Base-by-base conservation (phyloP, 37 sponge, comb jelly and placozoan species). In the Diacarnus erythraeanus region DNA sequence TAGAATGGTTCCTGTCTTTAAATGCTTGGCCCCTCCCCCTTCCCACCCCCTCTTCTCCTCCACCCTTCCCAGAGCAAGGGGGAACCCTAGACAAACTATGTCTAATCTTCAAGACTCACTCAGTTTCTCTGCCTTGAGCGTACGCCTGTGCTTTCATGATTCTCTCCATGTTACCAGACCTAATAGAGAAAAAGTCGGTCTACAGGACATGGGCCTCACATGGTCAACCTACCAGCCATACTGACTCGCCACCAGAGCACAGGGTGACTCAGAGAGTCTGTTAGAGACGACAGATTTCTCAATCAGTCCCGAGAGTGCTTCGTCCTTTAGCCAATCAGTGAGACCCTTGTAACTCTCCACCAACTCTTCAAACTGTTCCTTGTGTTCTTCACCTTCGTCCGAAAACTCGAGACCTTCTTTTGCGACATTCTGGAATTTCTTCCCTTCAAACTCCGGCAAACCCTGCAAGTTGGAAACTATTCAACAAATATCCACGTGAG, bases 161-260 rank as follows among this genome's bases (percentile, higher is more conserved):
- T 30, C 98, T 71, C 68, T 98, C 98, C 98, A 98, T 98, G 78
- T 98, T 98, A 18, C 94, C 98, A 75, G 96, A 92, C 93, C 93
- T 92, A 76, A 21, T 35, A 30, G 25, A 39, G 10, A 73, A 2
- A 12, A 42, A 64, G 15, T 17, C 59, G 37, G 33, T 54, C 10
- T n/a, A n/a, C n/a, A 56, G 40, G 10, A 81, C 41, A 38, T 5
- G 22, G 5, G 8, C 17, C 17, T 0, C 34, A 27, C 51, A 15
- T 59, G 34, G 74, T 17, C 23, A 20, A 35, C 93, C 59, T 34
- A 93, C 96, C 97, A 93, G 71, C 92, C 99, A 72, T 91, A 93
- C 72, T 90, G 93, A 39, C 84, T 76, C 34, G 99, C 99, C 38
- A 98, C 99, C 3, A 98, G 94, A 20, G 97, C 99, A 78, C 96